Conservation (phyloP, 2,113 vertebrate species). For the Hylia prasina region DNA sequence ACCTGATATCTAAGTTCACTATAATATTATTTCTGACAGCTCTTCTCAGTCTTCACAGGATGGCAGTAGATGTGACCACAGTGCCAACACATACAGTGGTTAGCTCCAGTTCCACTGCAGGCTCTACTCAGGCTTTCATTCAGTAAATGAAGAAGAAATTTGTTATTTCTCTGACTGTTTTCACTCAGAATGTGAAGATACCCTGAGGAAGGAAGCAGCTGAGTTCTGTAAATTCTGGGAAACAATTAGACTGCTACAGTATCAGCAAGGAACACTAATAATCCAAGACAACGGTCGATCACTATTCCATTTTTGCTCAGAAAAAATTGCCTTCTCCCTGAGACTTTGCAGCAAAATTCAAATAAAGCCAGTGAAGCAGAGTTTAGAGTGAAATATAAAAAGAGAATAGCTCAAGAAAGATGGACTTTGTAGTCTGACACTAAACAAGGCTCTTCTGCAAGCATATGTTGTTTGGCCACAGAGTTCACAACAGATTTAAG, state of each 20-base stretch:
- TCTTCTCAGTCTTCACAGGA: background rate
- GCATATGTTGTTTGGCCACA: background rate
- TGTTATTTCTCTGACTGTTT: background rate
- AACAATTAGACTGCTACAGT: background rate
- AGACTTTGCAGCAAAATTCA: background rate
- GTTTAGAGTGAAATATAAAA: background rate
- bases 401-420: background rate
- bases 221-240: background rate
- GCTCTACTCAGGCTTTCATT: background rate
- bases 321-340: background rate
- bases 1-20: accelerated
- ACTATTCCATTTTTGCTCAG: background rate
- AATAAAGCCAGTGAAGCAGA: background rate
- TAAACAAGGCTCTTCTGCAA: background rate
- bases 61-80: background rate
- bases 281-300: background rate
- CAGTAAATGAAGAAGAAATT: background rate
- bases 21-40: background rate
- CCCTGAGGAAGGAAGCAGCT: background rate
- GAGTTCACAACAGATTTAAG: background rate
- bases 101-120: background rate
- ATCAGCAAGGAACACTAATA: background rate
- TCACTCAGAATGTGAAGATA: background rate
- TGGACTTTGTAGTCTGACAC: background rate
- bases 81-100: background rate